Conservation (phyloP, 2,888 invertebrate species). For the Apomyelois bistriatella region DNA sequence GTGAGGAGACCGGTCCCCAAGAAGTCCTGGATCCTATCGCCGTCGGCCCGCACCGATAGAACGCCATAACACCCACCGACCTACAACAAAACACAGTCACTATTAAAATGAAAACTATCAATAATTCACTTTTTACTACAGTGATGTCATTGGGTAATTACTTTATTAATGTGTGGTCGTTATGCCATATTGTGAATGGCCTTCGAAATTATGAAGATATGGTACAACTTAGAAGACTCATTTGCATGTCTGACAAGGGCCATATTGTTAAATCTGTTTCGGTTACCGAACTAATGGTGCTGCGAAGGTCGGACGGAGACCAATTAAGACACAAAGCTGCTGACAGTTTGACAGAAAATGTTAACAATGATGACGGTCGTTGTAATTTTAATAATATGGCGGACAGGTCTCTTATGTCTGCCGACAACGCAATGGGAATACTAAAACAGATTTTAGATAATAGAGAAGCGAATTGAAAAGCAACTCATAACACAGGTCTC, state of each 20-base stretch:
- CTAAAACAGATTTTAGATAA: neutral
- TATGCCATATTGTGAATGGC: conserved; percentile 21
- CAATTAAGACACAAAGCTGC: conserved; percentile 45
- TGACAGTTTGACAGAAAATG: conserved; percentile 17
- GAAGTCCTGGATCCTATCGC: conserved; percentile 72
- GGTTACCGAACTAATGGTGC: conserved; percentile 29
- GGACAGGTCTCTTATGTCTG: neutral
- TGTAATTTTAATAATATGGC: conserved; percentile 22
- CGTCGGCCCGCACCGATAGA: conserved; percentile 69
- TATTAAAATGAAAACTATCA: conserved; percentile 10
- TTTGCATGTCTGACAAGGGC: conserved; percentile 49
- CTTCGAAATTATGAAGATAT: conserved; percentile 18
- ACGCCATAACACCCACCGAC: conserved; percentile 52
- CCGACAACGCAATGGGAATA: neutral
- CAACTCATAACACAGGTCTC: neutral
- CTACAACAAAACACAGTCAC: neutral
- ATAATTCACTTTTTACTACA: conserved; percentile 23
- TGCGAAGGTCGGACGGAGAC: conserved; percentile 40
- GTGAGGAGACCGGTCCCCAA: conserved; percentile 82
- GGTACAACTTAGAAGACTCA: conserved; percentile 24
- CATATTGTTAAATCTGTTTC: conserved; percentile 28
- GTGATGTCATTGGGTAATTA: conserved; percentile 33
- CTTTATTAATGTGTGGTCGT: conserved; percentile 28
- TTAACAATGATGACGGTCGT: conserved; percentile 30
- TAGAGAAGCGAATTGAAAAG: neutral